phyloP scores from a whole-genome alignment of 2,888 invertebrate genomes.

The Stomorhina lunata region DNA sequence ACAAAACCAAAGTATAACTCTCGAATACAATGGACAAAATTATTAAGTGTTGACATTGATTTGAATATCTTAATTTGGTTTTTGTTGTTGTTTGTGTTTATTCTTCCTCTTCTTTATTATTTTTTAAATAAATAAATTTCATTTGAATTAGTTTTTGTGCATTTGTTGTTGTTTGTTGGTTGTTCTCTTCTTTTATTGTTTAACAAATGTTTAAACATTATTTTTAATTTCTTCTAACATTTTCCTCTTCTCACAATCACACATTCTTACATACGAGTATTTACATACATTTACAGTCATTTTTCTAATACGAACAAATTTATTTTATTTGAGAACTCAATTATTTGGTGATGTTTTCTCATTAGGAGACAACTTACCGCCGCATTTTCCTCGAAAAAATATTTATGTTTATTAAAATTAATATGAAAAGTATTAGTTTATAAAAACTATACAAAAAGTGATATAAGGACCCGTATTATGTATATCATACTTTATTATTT shows the following conservation, averaged over 20 bases:
- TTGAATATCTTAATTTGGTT: slow-evolving; percentile 59
- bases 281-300: no score
- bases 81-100: slow-evolving; percentile 15
- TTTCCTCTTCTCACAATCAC: neutral
- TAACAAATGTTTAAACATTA: slow-evolving; percentile 35
- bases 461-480: no score
- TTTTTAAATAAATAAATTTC: slow-evolving; percentile 29
- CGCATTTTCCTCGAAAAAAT: neutral
- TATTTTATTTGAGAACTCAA: neutral
- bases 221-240: slow-evolving; percentile 42
- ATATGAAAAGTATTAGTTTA: neutral
- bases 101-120: no score
- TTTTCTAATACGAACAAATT: slow-evolving; percentile 4
- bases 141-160: slow-evolving; percentile 22
- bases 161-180: neutral
- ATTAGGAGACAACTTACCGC: neutral
- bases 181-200: slow-evolving; percentile 11
- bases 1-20: neutral
- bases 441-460: no score
- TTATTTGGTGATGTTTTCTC: neutral
- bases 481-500: no score
- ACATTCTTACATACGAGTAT: no score
- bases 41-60: slow-evolving; percentile 64
- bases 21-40: slow-evolving; percentile 51
- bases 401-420: neutral